phyloP scores from a whole-genome alignment of 2,113 vertebrate genomes.

The Melierax canorus region DNA sequence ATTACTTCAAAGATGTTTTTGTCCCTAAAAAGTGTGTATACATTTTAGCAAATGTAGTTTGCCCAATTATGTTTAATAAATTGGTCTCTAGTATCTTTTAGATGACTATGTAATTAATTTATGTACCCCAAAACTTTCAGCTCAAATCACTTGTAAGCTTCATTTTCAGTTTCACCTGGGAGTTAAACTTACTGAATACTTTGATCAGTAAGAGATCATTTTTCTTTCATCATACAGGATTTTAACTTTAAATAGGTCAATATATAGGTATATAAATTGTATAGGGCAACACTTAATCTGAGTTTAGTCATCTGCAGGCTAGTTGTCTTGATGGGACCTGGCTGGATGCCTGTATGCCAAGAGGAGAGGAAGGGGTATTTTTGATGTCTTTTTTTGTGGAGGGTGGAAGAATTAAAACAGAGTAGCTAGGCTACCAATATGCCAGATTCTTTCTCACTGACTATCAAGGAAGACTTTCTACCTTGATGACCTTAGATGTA shows the following conservation, averaged over 20 bases:
- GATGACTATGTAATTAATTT: neutral
- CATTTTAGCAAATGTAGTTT: neutral
- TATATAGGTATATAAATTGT: neutral
- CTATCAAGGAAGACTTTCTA: neutral
- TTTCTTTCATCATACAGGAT: neutral
- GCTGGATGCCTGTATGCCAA: neutral
- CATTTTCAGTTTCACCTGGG: neutral
- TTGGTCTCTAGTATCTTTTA: neutral
- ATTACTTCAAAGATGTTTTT: neutral
- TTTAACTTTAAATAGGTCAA: neutral
- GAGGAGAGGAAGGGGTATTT: neutral
- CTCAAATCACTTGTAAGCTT: neutral
- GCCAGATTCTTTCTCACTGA: neutral
- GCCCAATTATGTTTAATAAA: neutral
- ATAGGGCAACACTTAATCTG: neutral
- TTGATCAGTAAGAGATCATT: neutral
- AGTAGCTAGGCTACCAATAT: neutral
- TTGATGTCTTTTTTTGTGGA: neutral
- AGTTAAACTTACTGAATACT: neutral
- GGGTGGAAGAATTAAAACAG: neutral
- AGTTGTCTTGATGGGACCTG: neutral
- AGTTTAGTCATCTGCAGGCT: neutral
- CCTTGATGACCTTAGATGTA: neutral
- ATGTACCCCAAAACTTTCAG: neutral
- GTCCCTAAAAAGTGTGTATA: neutral